Percentiles rank a stretch among this genome's conserved stretches.
Conservation (phyloP, 1,140 invertebrate species). For the Drosophila baimaii region DNA sequence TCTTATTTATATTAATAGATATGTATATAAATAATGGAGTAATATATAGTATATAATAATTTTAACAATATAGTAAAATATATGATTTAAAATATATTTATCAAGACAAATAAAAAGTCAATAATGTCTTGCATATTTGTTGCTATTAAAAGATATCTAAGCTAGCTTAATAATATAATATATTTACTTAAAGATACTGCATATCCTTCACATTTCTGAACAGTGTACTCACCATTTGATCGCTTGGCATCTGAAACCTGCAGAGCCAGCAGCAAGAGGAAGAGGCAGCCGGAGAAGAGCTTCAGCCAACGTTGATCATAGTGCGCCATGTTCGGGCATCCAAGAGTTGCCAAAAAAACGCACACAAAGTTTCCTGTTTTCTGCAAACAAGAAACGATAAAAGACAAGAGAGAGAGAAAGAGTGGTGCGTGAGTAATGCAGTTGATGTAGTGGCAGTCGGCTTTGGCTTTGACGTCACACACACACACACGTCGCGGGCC, state of each 20-base stretch:
- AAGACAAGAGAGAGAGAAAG: conserved; percentile 31
- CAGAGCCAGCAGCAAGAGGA: conserved; percentile 53
- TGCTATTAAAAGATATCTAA: too few relatives aligned
- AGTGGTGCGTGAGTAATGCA: conserved; percentile 54
- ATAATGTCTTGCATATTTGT: too few relatives aligned
- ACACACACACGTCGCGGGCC: conserved; percentile 44
- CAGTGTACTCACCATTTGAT: conserved; percentile 61
- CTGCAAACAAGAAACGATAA: conserved; percentile 55
- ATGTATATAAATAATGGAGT: too few relatives aligned
- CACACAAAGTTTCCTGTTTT: conserved; percentile 71
- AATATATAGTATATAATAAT: too few relatives aligned
- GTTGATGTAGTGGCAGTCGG: conserved; percentile 8
- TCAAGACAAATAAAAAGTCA: background rate
- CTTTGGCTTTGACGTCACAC: conserved; percentile 71
- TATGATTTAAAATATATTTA: background rate
- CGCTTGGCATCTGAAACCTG: conserved; percentile 63
- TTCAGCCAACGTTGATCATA: conserved; percentile 79
- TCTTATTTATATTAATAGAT: background rate
- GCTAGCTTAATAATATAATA: too few relatives aligned
- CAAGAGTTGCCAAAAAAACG: conserved; percentile 69
- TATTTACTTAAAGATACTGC: too few relatives aligned
- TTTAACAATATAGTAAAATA: background rate
- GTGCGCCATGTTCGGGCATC: conserved; percentile 71
- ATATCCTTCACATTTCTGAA: background rate
- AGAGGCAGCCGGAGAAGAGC: conserved; percentile 62